Base-by-base conservation (phyloP, 2,113 vertebrate genomes). In the Lichenostomus cassidix region DNA sequence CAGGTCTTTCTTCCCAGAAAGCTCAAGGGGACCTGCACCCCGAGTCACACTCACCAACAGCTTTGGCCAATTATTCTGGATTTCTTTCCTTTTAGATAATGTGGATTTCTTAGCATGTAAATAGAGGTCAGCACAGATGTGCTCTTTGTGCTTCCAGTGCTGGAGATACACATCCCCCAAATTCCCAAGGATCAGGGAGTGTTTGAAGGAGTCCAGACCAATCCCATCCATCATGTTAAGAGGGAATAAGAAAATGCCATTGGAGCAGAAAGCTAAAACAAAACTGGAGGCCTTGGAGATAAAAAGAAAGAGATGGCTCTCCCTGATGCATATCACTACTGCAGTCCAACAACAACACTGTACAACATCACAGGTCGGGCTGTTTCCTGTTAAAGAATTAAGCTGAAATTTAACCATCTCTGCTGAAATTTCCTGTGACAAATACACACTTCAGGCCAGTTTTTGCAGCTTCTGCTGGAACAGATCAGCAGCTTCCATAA, bases 121-220 rank as follows among this genome's bases (percentile, higher is more conserved):
- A 11, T 0, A 65, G 73, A 91, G 59, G 50, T 77, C 77, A 90
- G 85, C 78, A 73, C n/a, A 83, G 59, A 90, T 4, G 22, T 42
- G 62, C 19, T 64, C 70, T 68, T 64, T 42, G 11, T 46, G 41
- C 37, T 60, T 56, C 19, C 77, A 78, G 39, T 31, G 18, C 65
- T 55, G 56, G 33, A 81, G 7, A 69, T 5, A 74, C 37, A 67
- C 14, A 64, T 21, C 25, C 44, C 41, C 2, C 0, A 39, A 42
- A 11, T 64, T 83, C 58, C 75, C 12, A 5, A 31, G 39, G 29
- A 90, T 68, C 24, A 68, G 60, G 49, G 35, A 85, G 21, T 47
- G 53, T 53, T 80, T 94, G 86, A 90, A 83, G 39, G 35, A 89
- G 22, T 83, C 79, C 91, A 83, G 83, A 80, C n/a, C 50, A 53